Evolutionary conservation across 2,113 vertebrate genomes (phyloP).

Genomic region (Kryptolebias marmoratus): DNA sequence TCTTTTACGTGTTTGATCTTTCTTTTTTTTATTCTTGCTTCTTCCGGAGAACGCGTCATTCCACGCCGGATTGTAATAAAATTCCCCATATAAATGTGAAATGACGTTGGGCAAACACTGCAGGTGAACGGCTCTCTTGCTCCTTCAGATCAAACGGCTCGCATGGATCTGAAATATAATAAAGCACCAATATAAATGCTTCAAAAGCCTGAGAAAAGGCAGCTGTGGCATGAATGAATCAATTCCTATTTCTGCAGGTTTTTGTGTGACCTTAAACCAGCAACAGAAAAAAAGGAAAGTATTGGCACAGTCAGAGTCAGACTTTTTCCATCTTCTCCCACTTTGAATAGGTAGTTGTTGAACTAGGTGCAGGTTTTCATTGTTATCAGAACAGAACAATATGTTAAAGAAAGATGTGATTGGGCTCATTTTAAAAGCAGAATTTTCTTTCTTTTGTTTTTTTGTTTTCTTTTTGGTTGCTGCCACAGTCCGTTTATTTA

Average conservation of each 20-base stretch:
- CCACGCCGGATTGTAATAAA: neutral
- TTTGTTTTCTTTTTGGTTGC: no score
- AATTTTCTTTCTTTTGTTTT: no score
- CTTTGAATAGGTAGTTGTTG: constrained; percentile 13
- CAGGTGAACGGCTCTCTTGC: neutral
- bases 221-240: neutral
- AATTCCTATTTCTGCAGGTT: neutral
- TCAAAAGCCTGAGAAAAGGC: neutral
- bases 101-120: neutral
- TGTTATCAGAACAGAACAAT: constrained; percentile 13
- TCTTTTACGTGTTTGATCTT: neutral
- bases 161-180: constrained; percentile 6
- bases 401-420: neutral
- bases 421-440: no score
- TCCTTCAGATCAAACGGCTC: neutral
- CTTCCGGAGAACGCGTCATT: neutral
- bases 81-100: neutral
- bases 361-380: neutral
- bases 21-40: neutral
- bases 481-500: no score
- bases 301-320: neutral
- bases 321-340: constrained; percentile 1
- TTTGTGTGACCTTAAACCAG: constrained; percentile 11
- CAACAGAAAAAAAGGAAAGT: neutral
- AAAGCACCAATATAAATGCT: neutral